Base-by-base conservation (phyloP, 2,888 invertebrate species). In the Lochmaea capreae region DNA sequence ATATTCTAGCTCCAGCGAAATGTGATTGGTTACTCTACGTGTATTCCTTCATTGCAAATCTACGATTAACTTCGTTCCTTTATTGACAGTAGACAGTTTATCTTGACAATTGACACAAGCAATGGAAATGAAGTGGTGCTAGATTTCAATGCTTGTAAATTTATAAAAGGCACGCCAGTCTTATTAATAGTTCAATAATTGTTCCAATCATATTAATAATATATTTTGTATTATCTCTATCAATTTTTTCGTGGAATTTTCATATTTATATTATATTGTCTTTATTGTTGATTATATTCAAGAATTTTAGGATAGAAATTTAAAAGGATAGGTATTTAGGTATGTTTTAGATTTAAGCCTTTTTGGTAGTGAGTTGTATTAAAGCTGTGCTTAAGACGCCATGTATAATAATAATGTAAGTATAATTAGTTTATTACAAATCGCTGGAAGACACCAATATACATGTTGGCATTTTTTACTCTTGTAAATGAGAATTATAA, bases 401-500 rank as follows among this genome's bases (percentile, higher is more conserved):
- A 54, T 61, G 61, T 61, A 61, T 33, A 61, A 61, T 39, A 61
- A 61, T 33, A 61, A 61, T 61, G 61, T 61, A 39, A 39, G 54
- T 54, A 54, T 54, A 12, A 1, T n/a, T n/a, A 11, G 43, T 46
- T 46, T 11, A 46, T 12, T 4, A 46, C 12, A 12, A 46, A 14
- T 11, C 11, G 1, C 4, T 14, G 3, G 12, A 14, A 46, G 12
- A 14, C 12, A 46, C 46, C 33, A 39, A 39, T 39, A 9, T 39
- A 39, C 33, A 39, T 33, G 33, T 39, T 1, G 33, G 33, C 33
- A 39, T 22, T 22, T 22, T 22, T 22, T 2, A 22, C 22, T 22
- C 22, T 22, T 22, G 22, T 22, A 22, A 22, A 22, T 22, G 6
- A 33, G 33, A 39, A 39, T 39, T 39, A 39, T 39, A 33, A 33